phyloP scores from a whole-genome alignment of 2,797 vertebrate genomes.

The Ara ararauna region DNA sequence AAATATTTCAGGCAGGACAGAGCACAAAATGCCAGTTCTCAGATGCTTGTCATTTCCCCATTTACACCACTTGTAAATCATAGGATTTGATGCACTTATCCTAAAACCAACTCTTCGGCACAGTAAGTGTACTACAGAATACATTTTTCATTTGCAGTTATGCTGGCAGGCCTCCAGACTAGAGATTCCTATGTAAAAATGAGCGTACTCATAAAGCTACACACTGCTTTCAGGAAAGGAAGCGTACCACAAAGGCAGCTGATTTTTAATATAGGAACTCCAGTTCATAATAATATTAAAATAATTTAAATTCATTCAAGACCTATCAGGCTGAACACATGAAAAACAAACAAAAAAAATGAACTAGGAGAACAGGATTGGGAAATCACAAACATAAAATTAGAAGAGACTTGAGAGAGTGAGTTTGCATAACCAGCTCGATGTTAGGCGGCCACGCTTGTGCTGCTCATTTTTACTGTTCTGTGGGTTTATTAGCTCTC shows the following conservation, averaged over 20 bases:
- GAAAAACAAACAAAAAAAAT: not conserved
- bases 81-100: slow-evolving; percentile 10
- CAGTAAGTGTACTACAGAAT: not conserved
- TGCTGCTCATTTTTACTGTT: slow-evolving; percentile 39
- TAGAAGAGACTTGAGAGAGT: slow-evolving; percentile 69
- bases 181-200: not conserved
- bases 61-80: slow-evolving; percentile 5
- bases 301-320: slow-evolving; percentile 18
- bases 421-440: slow-evolving; percentile 75
- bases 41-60: slow-evolving; percentile 81
- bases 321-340: slow-evolving; percentile 2
- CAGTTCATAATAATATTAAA: not conserved
- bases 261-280: not conserved
- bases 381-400: slow-evolving; percentile 83
- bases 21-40: slow-evolving; percentile 66
- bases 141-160: not conserved
- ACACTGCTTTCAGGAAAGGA: not conserved
- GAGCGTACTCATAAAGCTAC: slow-evolving; percentile 1
- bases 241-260: not conserved
- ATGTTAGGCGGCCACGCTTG: slow-evolving; percentile 75
- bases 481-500: slow-evolving; percentile 45
- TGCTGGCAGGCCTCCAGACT: not conserved
- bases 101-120: slow-evolving; percentile 24
- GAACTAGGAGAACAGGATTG: slow-evolving; percentile 34
- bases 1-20: slow-evolving; percentile 66